Percentiles rank a stretch among this genome's conserved stretches.
Evolutionary conservation across 1,140 invertebrate species (phyloP).

Genomic region (Drosophila nasuta): DNA sequence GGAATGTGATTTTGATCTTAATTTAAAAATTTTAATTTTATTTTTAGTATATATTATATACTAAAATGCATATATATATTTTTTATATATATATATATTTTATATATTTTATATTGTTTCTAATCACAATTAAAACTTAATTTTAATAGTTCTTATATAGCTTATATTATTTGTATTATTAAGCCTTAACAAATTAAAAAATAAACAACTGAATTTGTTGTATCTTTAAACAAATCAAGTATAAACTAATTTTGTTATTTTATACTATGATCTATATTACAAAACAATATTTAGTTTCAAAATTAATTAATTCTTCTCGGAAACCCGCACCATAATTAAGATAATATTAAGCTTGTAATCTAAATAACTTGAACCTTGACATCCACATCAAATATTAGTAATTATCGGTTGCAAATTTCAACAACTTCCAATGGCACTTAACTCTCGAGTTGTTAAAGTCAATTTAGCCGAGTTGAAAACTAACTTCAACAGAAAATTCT

Average conservation of each 20-base stretch:
- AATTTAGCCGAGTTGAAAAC: conserved; percentile 5
- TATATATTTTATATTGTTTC: too few species aligned
- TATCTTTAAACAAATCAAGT: too few species aligned
- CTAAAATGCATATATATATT: too few species aligned
- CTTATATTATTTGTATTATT: too few species aligned
- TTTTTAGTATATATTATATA: too few species aligned
- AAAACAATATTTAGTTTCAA: background rate
- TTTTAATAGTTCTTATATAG: too few species aligned
- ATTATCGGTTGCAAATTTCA: conserved; percentile 23
- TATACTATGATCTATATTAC: background rate
- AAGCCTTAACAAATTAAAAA: too few species aligned
- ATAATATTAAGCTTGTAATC: background rate
- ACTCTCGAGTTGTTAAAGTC: conserved; percentile 8
- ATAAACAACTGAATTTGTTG: too few species aligned
- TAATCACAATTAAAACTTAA: too few species aligned
- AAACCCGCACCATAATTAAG: background rate
- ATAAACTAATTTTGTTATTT: background rate
- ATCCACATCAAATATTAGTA: conserved; percentile 4
- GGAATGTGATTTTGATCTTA: too few species aligned
- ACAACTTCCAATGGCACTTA: conserved; percentile 1
- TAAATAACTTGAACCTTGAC: conserved; percentile 13
- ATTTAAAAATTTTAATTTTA: too few species aligned
- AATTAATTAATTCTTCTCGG: background rate
- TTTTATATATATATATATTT: too few species aligned
- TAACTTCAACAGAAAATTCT: conserved; percentile 14